Evolutionary conservation across 2,888 invertebrate genomes (phyloP), one percentile per base, ranked within the genome.

Genomic region (Tinea trinotella): DNA sequence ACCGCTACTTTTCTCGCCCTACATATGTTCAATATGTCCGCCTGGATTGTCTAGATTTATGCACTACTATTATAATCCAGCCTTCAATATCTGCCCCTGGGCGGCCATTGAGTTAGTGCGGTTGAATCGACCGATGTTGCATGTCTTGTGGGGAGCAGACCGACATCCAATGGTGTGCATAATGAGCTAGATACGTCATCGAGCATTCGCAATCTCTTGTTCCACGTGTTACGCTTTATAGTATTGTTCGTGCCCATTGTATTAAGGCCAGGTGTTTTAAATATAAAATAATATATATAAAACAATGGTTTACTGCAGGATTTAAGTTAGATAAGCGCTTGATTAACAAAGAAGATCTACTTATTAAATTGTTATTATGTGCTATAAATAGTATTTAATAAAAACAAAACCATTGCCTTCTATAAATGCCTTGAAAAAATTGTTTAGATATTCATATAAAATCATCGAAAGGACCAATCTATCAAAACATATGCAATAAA

Each of bases 71-170:
- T 53, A 53, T 53, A 53, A 53, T 36, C 53, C 12, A 53, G 53
- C 53, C 53, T 53, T 53, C 40, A 40, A 60, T 58, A 58, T 59
- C 61, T 58, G 61, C 68, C 69, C 69, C 61, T 60, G 60, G 70
- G 72, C 71, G 61, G 55, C 59, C 59, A 62, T 61, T 70, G 60
- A 62, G 57, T 60, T 57, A 59, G 57, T 55, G 58, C 56, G 34
- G 35, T 36, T 53, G 53, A 53, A 36, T 53, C 53, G 40, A 40
- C 35, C 22, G 40, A 40, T 53, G 36, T 53, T 13, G 22, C 53
- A 13, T 40, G 40, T 53, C 36, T 40, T 52, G 52, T 34, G 18
- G 52, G 35, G 52, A 52, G 34, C 22, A 22, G 53, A 40, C 36
- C 24, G 22, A 50, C 50, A 50, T 50, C 50, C 18, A 7, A 50